Percentiles rank a stretch among this genome's conserved stretches.
These are phyloP conservation scores for Volucella bombylans DNA, from an alignment of 2,888 invertebrate species.

Conservation along the genomic window DNA sequence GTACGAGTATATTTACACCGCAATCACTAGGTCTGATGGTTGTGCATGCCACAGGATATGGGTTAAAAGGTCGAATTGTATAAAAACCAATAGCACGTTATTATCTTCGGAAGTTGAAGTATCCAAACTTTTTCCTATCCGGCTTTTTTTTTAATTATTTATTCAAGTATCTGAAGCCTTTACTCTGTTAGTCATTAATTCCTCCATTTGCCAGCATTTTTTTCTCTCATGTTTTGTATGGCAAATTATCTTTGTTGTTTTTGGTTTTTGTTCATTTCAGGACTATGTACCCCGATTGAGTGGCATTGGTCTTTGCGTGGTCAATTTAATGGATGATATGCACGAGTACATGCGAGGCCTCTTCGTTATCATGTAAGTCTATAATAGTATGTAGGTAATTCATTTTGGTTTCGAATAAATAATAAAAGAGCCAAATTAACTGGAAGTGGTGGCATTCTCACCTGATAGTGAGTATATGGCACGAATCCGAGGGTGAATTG, in stretches of 20 bases:
- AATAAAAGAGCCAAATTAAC: constrained; percentile 17
- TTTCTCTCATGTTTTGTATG: too few species aligned
- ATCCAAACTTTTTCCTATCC: not conserved
- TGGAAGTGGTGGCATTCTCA: not conserved
- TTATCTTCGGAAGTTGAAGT: not conserved
- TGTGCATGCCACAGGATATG: too few species aligned
- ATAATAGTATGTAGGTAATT: constrained; percentile 40
- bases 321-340: constrained; percentile 87
- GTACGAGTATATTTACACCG: too few species aligned
- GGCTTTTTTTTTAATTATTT: too few species aligned
- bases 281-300: constrained; percentile 83
- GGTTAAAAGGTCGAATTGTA: too few species aligned
- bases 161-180: too few species aligned
- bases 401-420: constrained; percentile 23
- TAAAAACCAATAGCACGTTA: not conserved
- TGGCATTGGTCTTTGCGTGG: constrained; percentile 86
- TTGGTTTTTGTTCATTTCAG: constrained; percentile 79
- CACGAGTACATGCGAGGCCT: constrained; percentile 86
- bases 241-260: not conserved
- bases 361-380: constrained; percentile 86
- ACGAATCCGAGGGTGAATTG: too few species aligned
- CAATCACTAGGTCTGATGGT: too few species aligned
- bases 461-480: too few species aligned
- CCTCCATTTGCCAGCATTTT: too few species aligned
- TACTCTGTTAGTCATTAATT: not conserved